Evolutionary conservation across 2,797 vertebrate species (phyloP), one percentile per base, ranked within the genome.

Genomic region (Hafferia zeledoni): DNA sequence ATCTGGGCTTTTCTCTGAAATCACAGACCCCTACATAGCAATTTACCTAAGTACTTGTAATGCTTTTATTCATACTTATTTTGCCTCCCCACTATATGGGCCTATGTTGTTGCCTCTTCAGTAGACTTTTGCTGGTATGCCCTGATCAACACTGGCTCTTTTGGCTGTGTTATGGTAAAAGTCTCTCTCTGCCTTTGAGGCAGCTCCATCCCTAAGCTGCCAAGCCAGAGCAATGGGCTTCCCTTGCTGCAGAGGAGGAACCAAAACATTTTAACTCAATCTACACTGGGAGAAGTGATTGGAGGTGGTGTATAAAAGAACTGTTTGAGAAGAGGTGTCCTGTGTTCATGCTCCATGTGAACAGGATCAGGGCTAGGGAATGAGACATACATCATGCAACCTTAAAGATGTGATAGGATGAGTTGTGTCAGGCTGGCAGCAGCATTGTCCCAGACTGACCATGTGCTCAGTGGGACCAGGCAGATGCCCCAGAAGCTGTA

Each of bases 1-100:
- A 39, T 64, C 55, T 52, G 60, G 17, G 14, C 65, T 64, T 67
- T 81, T 57, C 37, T 53, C 49, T 53, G 91, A 87, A 91, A 56
- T 95, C 80, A 68, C 56, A 74, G 77, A 60, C 44, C 18, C 13
- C 85, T 74, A 47, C 49, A 8, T n/a, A 77, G 56, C 49, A 94
- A 70, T 95, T 96, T 94, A 47, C 77, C 74, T 87, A 50, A 56
- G 64, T 80, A 74, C 63, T 80, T 57, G 81, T 68, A 79, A 81
- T 77, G 67, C 64, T 93, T 74, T 82, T 71, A 64, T 33, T 75
- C 49, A 5, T 84, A 22, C 52, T 91, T 74, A 60, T 20, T 82
- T 93, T 93, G 31, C n/a, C 13, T 81, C 57, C 55, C 20, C 20
- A 2, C 39, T 83, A 1, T 49, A 37, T 70, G 44, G n/a, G 24